Percentiles rank a stretch among this genome's conserved stretches.
Conservation (phyloP, 2,113 vertebrate genomes). For the Actinemys pallida region DNA sequence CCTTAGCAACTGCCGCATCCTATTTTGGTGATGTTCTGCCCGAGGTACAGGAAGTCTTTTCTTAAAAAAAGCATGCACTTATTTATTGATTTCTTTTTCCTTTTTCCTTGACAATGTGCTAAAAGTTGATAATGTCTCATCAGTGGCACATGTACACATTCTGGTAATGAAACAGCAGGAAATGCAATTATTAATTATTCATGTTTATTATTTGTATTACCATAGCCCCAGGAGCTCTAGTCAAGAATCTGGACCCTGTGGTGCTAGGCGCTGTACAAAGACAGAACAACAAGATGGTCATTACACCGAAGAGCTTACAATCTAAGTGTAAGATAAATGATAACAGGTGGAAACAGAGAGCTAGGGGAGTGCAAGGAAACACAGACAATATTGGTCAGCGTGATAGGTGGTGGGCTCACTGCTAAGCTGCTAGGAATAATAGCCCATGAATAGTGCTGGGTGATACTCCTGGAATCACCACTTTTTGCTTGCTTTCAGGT, state of each 20-base stretch:
- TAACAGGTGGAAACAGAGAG: neutral
- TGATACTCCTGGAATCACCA: neutral
- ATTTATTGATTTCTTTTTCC: neutral
- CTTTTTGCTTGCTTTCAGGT: neutral
- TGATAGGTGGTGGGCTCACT: neutral
- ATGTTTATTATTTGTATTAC: neutral
- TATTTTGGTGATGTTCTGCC: conserved; percentile 28
- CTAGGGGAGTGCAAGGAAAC: neutral
- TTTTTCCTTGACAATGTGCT: neutral
- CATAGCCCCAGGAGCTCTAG: neutral
- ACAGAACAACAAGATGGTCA: neutral
- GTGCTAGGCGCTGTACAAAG: neutral
- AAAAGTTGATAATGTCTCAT: rapidly evolving
- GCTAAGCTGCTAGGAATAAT: neutral
- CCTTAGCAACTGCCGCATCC: conserved; percentile 57
- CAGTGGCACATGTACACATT: neutral
- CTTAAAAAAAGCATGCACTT: conserved; percentile 1
- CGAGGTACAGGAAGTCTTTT: neutral
- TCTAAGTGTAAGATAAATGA: neutral
- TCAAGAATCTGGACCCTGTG: neutral
- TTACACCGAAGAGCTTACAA: neutral
- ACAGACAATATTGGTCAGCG: neutral
- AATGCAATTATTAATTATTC: rapidly evolving
- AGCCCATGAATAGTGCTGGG: neutral
- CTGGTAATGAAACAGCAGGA: neutral